phyloP scores from a whole-genome alignment of 2,113 vertebrate genomes.

The Siniperca chuatsi region DNA sequence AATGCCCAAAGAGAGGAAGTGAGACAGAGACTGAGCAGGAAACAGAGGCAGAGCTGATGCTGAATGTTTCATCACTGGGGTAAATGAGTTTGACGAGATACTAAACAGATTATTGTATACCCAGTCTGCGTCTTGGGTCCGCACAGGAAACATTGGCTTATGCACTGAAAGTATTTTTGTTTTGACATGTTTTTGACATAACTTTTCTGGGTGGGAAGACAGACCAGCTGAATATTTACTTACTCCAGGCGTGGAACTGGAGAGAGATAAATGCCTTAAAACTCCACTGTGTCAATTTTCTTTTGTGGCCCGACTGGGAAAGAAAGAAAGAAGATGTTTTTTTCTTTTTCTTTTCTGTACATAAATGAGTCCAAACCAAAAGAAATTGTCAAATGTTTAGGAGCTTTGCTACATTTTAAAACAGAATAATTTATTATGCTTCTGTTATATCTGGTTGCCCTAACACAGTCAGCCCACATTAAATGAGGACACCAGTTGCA shows the following conservation, averaged over 20 bases:
- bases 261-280: conserved; percentile 40
- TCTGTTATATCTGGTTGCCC: conserved; percentile 5
- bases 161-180: not conserved
- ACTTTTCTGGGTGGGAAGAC: conserved; percentile 24
- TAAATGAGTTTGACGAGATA: conserved; percentile 22
- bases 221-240: conserved; percentile 45
- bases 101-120: not conserved
- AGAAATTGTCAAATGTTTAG: conserved; percentile 24
- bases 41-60: not conserved
- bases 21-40: conserved; percentile 17
- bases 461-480: conserved; percentile 21
- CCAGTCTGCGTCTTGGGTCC: not conserved
- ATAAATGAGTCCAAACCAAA: conserved; percentile 24
- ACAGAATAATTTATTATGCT: conserved; percentile 10
- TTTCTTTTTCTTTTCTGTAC: not conserved
- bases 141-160: not conserved
- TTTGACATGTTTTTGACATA: conserved; percentile 38
- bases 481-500: conserved; percentile 33
- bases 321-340: not conserved
- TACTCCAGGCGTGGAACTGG: conserved; percentile 28
- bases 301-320: conserved; percentile 17
- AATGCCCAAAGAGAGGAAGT: conserved; percentile 45
- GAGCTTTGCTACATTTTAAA: conserved; percentile 6
- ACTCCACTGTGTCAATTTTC: conserved; percentile 26
- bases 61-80: not conserved